A percentile compares a stretch with the other conserved stretches of the same genome.
Evolutionary conservation across 2,888 invertebrate genomes (phyloP).

Genomic region (Plutella xylostella): DNA sequence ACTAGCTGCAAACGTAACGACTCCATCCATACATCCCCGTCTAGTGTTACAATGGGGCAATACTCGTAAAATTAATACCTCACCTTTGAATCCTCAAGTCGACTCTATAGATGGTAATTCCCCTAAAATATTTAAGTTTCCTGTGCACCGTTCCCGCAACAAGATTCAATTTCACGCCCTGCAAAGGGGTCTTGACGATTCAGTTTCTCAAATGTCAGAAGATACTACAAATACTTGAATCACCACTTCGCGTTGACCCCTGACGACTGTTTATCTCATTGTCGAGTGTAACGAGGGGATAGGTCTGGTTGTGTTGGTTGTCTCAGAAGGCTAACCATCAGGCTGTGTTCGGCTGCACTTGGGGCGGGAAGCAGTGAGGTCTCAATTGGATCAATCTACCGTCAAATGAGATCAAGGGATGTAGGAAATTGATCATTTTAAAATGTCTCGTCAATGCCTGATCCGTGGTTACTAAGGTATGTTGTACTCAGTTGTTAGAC

Average conservation of each 20-base stretch:
- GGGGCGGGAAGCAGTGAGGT: constrained; percentile 46
- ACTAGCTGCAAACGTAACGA: constrained; percentile 59
- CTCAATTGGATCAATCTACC: constrained; percentile 62
- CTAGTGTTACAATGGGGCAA: constrained; percentile 50
- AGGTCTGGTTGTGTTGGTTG: neutral
- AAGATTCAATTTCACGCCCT: constrained; percentile 69
- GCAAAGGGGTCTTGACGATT: constrained; percentile 59
- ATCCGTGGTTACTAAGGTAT: too few species aligned
- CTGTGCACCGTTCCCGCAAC: constrained; percentile 60
- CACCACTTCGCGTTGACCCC: constrained; percentile 38
- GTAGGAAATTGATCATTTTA: constrained; percentile 24
- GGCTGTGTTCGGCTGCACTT: constrained; percentile 42
- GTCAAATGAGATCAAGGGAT: constrained; percentile 50
- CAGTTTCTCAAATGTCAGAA: constrained; percentile 57
- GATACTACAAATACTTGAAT: constrained; percentile 35
- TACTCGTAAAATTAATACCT: constrained; percentile 69
- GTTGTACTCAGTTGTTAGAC: too few species aligned
- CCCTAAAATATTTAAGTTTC: constrained; percentile 68
- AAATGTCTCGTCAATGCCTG: too few species aligned
- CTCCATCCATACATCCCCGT: constrained; percentile 55
- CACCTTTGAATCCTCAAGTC: constrained; percentile 47
- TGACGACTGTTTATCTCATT: constrained; percentile 13
- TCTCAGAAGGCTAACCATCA: neutral
- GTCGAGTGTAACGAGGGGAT: neutral
- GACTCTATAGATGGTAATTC: constrained; percentile 53